Conservation (phyloP, 2,113 vertebrate genomes). For the Caretta caretta region DNA sequence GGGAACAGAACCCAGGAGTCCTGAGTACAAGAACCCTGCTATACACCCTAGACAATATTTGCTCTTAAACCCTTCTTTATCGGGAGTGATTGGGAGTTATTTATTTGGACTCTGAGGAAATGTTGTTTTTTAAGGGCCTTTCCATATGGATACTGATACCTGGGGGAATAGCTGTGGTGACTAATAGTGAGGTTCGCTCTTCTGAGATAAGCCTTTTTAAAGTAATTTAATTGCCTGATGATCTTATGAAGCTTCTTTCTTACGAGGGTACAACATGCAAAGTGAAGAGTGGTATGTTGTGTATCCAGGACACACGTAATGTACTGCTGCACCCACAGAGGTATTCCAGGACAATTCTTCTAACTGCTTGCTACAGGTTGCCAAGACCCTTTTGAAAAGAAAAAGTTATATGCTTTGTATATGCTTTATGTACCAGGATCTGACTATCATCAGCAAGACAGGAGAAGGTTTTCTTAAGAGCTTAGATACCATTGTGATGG, state of each 20-base stretch:
- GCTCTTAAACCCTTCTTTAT: neutral
- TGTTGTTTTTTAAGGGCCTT: neutral
- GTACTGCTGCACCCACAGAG: neutral
- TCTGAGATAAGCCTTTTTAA: rapidly evolving
- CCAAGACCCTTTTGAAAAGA: neutral
- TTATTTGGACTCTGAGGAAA: neutral
- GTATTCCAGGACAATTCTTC: neutral
- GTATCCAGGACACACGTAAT: neutral
- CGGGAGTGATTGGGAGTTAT: rapidly evolving
- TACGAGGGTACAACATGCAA: rapidly evolving
- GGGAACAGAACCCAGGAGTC: neutral
- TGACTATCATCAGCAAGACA: neutral
- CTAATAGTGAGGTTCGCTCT: rapidly evolving
- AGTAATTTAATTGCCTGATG: neutral
- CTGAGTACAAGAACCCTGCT: neutral
- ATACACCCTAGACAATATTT: neutral
- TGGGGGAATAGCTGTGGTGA: neutral
- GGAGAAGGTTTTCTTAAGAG: neutral
- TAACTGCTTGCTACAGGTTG: neutral
- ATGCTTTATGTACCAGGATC: no score
- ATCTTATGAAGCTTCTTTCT: rapidly evolving
- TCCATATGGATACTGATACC: neutral
- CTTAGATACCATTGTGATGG: neutral
- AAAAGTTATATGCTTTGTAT: no score
- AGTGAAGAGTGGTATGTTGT: rapidly evolving